phyloP scores from a whole-genome alignment of 2,113 vertebrate species.

The Pterocles burchelli region DNA sequence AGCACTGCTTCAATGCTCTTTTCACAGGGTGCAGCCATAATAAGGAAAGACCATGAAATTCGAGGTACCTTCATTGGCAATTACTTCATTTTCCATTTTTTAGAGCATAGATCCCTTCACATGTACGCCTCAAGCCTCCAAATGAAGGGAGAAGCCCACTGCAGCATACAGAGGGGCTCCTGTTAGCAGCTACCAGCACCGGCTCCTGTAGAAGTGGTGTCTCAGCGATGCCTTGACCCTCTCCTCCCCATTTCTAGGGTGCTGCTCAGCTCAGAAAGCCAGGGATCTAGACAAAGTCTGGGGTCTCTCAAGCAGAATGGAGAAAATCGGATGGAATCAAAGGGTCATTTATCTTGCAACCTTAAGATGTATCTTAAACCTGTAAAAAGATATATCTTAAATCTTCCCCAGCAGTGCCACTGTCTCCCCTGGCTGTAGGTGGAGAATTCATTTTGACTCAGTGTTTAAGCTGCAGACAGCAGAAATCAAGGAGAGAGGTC shows the following conservation, averaged over 20 bases:
- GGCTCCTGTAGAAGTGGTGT: accelerated
- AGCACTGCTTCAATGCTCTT: neutral
- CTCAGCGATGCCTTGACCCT: neutral
- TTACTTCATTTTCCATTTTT: neutral
- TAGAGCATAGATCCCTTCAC: neutral
- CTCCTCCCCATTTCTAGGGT: neutral
- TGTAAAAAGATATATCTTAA: neutral
- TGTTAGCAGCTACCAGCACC: neutral
- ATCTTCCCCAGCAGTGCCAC: neutral
- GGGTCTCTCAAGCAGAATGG: neutral
- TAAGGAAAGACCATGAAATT: neutral
- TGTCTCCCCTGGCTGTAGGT: neutral
- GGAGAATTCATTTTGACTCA: neutral
- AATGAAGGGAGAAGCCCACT: neutral
- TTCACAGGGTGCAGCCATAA: neutral
- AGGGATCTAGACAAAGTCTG: neutral
- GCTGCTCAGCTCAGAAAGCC: neutral
- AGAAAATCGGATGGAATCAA: neutral
- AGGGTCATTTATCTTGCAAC: neutral
- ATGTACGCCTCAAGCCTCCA: neutral
- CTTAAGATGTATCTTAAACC: neutral
- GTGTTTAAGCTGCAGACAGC: neutral
- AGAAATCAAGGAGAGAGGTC: neutral
- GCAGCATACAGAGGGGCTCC: neutral
- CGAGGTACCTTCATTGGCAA: neutral